Base-by-base conservation (phyloP, 2,113 vertebrate species). In the Myrmecobius fasciatus region DNA sequence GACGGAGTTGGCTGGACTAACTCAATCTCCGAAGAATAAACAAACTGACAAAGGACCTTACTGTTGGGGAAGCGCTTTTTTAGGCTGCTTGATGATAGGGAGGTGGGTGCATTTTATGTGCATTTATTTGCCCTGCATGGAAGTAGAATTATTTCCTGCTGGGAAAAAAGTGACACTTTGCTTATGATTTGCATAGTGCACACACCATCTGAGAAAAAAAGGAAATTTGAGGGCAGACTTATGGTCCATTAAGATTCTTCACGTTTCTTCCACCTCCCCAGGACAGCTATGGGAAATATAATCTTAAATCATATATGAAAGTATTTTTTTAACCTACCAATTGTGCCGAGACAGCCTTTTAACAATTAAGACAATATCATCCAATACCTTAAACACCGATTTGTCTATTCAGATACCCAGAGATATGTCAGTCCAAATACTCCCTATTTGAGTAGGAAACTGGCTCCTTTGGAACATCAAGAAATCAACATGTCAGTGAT, bases 281-380 rank as follows among this genome's bases (percentile, higher is more conserved):
- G 95, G 96, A 97, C 94, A 92, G 75, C 56, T 92, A 92, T 46
- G 97, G 97, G 97, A 93, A 97, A 97, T 96, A 94, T 0, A 92
- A 96, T 97, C 96, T 96, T 98, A 96, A 97, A 97, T 94, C 96
- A 97, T 96, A 83, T 24, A 97, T 75, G 96, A 98, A 98, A 97
- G 91, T 53, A 96, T 94, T 17, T 98, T 98, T 98, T 96, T 98
- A 98, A 98, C 97, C 96, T 98, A 98, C 97, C 94, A 94, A 97
- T 98, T 98, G 97, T 98, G 97, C 97, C 98, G 96, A 98, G 97
- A 91, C 3, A 17, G 97, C 97, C 96, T 96, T 96, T 96, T 93
- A 96, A 91, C 97, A 95, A 92, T 97, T 97, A 96, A 92, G 89
- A 96, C 92, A 91, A 47, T 93, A 95, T 91, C 97, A 94, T 97